Evolutionary conservation across 2,888 invertebrate species (phyloP), one percentile per base, ranked within the genome.

Genomic region (Crioceris asparagi): DNA sequence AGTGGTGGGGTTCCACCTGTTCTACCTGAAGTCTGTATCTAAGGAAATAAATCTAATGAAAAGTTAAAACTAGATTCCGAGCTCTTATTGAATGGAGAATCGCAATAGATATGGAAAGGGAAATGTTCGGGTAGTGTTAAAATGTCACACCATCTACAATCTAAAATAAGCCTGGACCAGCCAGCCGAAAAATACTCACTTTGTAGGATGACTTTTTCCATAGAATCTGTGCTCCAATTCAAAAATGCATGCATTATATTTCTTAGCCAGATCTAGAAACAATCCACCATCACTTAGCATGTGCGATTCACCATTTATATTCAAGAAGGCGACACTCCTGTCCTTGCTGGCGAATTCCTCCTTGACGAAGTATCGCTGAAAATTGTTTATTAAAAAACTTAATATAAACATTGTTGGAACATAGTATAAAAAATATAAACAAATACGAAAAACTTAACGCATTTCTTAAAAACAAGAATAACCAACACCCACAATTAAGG

Each of bases 141-240:
- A n/a, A n/a, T n/a, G n/a, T n/a, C n/a, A n/a, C n/a, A n/a, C n/a
- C n/a, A n/a, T n/a, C n/a, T n/a, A n/a, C n/a, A n/a, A n/a, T n/a
- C n/a, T n/a, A n/a, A n/a, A n/a, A n/a, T n/a, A n/a, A n/a, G n/a
- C n/a, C n/a, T n/a, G n/a, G n/a, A n/a, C n/a, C n/a, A n/a, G n/a
- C n/a, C n/a, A n/a, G n/a, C n/a, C n/a, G n/a, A n/a, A n/a, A n/a
- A n/a, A 23, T 33, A 34, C 34, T 35, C 29, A 41, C 41, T 10
- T 7, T 14, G 36, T 35, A 4, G 43, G 43, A 12, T 32, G 29
- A 29, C 43, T 43, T 15, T 34, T 23, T 29, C 43, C 43, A 17
- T 40, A 43, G 17, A 35, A 43, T 35, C 43, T 36, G 25, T 43
- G 43, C 19, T 43, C 43, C 11, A 40, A 17, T 15, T 35, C 29